Base-by-base conservation (phyloP, 2,888 invertebrate genomes). In the Aquatica leii region DNA sequence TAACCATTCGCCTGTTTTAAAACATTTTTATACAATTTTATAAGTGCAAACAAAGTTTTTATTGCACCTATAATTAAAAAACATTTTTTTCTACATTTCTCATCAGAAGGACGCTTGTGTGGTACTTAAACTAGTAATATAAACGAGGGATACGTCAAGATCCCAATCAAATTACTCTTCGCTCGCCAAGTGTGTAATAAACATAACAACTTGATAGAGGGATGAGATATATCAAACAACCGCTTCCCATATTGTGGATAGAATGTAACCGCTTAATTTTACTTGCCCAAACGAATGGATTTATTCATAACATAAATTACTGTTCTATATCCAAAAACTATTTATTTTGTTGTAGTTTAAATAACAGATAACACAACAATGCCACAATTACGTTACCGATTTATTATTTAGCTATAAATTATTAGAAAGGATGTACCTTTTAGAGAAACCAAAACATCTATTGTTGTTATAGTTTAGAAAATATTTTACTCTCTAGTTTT, bases 151-250 rank as follows among this genome's bases (percentile, higher is more conserved):
- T 59, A 59, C 41, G 59, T 53, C 59, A 54, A 59, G 59, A 59
- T 59, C 52, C 52, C 53, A 72, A 74, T 74, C 74, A 67, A 65
- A 68, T 71, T 71, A 71, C 71, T 71, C 69, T 66, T 69, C 69
- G 70, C 67, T 70, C 71, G 68, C 71, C 71, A 68, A 71, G 73
- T 74, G 73, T 72, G 71, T 73, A 73, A 73, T 73, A 73, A 73
- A 74, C 71, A 68, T 73, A 71, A 72, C 69, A 66, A 69, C 59
- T 57, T 65, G 74, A 74, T 74, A 69, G 68, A 67, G 68, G 68
- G 57, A 59, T 41, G 49, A 65, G 72, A 74, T 72, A 74, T 62
- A 69, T 66, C 56, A 56, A 62, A 56, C 69, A 65, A 50, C 59
- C 67, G 71, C 69, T 65, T 65, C 66, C 65, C 68, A 69, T 71